A percentile compares a stretch with the other conserved stretches of the same genome.
Conservation (phyloP, 2,797 vertebrate genomes). For the Thripadectes ignobilis region DNA sequence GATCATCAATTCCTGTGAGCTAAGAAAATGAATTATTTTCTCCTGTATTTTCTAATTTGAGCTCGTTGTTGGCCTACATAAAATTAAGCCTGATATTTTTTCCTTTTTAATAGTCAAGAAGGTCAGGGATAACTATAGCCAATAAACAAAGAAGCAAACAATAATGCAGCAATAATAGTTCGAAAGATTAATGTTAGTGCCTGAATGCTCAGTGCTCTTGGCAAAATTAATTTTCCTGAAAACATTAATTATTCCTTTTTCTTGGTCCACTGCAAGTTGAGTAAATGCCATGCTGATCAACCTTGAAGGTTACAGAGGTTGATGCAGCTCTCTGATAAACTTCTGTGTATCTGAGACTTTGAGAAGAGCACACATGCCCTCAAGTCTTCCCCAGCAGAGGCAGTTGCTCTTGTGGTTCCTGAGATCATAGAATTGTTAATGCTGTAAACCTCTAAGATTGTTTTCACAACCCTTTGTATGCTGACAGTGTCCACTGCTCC, state of each 20-base stretch:
- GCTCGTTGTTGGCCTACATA: slow-evolving; percentile 33
- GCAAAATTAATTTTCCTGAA: slow-evolving; percentile 48
- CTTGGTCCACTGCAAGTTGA: background rate
- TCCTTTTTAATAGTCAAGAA: background rate
- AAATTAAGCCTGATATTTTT: background rate
- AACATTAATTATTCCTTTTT: slow-evolving; percentile 36
- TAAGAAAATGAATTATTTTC: slow-evolving; percentile 20
- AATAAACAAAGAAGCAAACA: slow-evolving; percentile 18
- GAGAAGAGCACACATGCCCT: background rate
- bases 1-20: slow-evolving; percentile 29
- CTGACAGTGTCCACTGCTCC: background rate
- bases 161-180: background rate
- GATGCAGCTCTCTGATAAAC: background rate
- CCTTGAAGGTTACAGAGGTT: slow-evolving; percentile 8
- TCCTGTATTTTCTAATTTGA: slow-evolving; percentile 20
- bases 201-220: background rate
- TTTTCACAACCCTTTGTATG: background rate
- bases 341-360: background rate
- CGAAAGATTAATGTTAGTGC: slow-evolving; percentile 28
- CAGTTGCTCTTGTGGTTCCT: background rate
- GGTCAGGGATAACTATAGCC: slow-evolving; percentile 7
- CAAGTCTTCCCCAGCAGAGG: background rate
- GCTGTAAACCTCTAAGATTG: background rate
- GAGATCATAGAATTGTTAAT: background rate
- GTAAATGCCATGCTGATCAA: background rate